These are phyloP conservation scores for Falco novaeseelandiae DNA, from an alignment of 2,797 vertebrate genomes.

Conservation along the genomic window DNA sequence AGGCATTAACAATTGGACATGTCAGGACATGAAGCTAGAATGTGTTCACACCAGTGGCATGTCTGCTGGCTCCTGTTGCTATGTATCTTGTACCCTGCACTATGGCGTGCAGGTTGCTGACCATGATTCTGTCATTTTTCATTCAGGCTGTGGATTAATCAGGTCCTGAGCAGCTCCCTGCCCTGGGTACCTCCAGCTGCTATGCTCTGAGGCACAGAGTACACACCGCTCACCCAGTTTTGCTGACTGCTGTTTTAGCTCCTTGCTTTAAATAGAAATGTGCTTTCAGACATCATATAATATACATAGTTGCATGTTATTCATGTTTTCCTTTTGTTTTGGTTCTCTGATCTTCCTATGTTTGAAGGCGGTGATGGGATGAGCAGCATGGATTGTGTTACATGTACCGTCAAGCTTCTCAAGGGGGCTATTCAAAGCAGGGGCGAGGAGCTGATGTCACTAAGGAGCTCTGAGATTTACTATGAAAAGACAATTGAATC, in stretches of 20 bases:
- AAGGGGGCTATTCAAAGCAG: neutral
- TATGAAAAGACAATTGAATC: neutral
- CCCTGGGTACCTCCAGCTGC: neutral
- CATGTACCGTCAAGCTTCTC: accelerated
- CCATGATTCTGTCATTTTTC: neutral
- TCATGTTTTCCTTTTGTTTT: neutral
- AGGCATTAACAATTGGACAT: neutral
- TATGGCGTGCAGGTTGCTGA: neutral
- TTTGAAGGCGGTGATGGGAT: neutral
- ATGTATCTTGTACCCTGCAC: neutral
- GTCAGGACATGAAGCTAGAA: neutral
- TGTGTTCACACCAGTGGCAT: neutral
- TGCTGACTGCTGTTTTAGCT: neutral
- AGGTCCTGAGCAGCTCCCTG: neutral
- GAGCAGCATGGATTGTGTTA: neutral
- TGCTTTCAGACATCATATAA: neutral
- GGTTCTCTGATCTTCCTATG: neutral
- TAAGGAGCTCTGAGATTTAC: neutral
- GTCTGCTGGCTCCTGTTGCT: neutral
- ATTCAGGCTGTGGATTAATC: neutral
- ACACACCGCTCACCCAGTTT: neutral
- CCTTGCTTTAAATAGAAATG: neutral
- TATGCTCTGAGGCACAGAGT: neutral
- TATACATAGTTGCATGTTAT: neutral
- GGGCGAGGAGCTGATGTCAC: neutral